These are phyloP conservation scores for Piezodorus guildinii DNA, from an alignment of 1,140 invertebrate species.

Conservation along the genomic window DNA sequence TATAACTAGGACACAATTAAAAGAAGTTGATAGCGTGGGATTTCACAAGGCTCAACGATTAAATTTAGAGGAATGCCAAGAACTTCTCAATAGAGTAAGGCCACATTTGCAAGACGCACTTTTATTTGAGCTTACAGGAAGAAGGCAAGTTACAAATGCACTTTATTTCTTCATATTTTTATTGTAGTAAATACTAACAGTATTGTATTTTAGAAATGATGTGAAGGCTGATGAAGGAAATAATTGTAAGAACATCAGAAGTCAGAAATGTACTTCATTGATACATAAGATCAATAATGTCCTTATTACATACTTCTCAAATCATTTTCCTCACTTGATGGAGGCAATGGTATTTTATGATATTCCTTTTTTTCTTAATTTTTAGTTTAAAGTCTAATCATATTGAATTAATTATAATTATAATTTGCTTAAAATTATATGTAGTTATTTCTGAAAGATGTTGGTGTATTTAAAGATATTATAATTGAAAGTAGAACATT, in stretches of 20 bases:
- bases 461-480: neutral
- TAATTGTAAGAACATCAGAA: neutral
- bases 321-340: constrained; percentile 45
- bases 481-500: neutral
- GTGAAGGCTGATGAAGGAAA: neutral
- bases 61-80: constrained; percentile 32
- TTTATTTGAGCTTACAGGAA: constrained; percentile 41
- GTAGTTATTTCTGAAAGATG: constrained; percentile 2
- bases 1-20: constrained; percentile 56
- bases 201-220: neutral
- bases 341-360: constrained; percentile 41
- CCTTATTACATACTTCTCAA: constrained; percentile 43
- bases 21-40: constrained; percentile 41
- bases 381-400: too few species aligned
- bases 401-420: too few species aligned
- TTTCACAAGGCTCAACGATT: constrained; percentile 16
- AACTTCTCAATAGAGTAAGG: constrained; percentile 39
- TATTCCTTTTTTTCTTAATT: too few species aligned
- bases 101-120: constrained; percentile 45
- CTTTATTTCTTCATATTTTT: constrained; percentile 30
- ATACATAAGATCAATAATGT: constrained; percentile 56
- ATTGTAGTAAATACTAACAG: constrained; percentile 22
- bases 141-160: constrained; percentile 35
- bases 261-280: constrained; percentile 31
- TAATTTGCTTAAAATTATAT: too few species aligned